A percentile compares a stretch with the other conserved stretches of the same genome.
Conservation (phyloP, 2,113 vertebrate species). For the Notothenia rossii region DNA sequence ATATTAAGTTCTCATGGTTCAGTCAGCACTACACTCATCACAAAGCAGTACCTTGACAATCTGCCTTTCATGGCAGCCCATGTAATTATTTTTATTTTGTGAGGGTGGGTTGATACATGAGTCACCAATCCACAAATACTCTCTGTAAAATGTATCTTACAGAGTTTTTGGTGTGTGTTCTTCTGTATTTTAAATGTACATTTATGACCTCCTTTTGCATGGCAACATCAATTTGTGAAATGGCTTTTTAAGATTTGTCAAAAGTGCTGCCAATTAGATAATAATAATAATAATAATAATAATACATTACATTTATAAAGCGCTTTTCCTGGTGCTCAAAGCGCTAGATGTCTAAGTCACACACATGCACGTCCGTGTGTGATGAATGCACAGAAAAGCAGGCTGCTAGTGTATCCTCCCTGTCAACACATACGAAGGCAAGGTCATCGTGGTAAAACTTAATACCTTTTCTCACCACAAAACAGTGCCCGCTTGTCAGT, state of each 20-base stretch:
- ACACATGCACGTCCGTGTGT: neutral
- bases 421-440: conserved; percentile 22
- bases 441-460: conserved; percentile 58
- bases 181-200: neutral
- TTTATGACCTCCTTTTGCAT: neutral
- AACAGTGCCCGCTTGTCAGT: conserved; percentile 9
- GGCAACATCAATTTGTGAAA: neutral
- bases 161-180: neutral
- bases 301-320: no score
- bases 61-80: conserved; percentile 20
- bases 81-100: neutral
- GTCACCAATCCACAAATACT: conserved; percentile 59
- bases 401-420: neutral
- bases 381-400: neutral
- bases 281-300: no score
- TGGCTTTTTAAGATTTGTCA: neutral
- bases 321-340: no score
- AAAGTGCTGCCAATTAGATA: neutral
- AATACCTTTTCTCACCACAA: conserved; percentile 1
- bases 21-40: conserved; percentile 47
- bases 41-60: conserved; percentile 42
- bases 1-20: conserved; percentile 48
- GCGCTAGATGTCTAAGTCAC: neutral
- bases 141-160: neutral
- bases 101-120: conserved; percentile 20